These are phyloP conservation scores for Odontocerum albicorne DNA, from an alignment of 2,888 invertebrate genomes.

Conservation along the genomic window DNA sequence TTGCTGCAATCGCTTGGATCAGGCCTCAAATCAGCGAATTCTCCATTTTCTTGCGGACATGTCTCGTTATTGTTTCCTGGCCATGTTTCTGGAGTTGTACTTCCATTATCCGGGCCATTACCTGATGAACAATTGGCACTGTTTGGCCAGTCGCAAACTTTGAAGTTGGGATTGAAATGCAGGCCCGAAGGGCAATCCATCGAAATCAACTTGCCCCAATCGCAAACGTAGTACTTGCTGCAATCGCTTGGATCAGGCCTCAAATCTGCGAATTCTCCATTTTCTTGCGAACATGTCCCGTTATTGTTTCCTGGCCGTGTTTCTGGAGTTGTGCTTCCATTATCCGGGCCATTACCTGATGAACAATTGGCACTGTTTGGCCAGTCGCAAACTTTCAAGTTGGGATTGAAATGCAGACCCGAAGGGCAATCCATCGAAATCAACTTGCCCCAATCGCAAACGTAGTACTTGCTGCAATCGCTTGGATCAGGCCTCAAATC, in stretches of 20 bases:
- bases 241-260: slow-evolving; percentile 26
- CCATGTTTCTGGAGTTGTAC: no score
- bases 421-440: no score
- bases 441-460: no score
- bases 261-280: slow-evolving; percentile 19
- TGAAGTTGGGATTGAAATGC: slow-evolving; percentile 5
- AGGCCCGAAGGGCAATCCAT: slow-evolving; percentile 29
- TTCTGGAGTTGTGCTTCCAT: neutral
- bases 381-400: no score
- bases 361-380: no score
- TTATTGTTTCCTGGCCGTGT: neutral
- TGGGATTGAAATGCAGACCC: no score
- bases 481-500: no score
- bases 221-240: slow-evolving; percentile 28
- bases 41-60: slow-evolving; percentile 5
- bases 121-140: slow-evolving; percentile 38
- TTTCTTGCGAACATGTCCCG: slow-evolving; percentile 10
- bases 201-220: slow-evolving; percentile 21
- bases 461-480: no score
- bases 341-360: neutral
- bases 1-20: slow-evolving; percentile 19
- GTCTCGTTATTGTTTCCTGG: no score
- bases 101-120: neutral
- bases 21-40: slow-evolving; percentile 16
- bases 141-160: slow-evolving; percentile 35